Evolutionary conservation across 2,888 invertebrate species (phyloP), one percentile per base, ranked within the genome.

Genomic region (Synergus japonicus): DNA sequence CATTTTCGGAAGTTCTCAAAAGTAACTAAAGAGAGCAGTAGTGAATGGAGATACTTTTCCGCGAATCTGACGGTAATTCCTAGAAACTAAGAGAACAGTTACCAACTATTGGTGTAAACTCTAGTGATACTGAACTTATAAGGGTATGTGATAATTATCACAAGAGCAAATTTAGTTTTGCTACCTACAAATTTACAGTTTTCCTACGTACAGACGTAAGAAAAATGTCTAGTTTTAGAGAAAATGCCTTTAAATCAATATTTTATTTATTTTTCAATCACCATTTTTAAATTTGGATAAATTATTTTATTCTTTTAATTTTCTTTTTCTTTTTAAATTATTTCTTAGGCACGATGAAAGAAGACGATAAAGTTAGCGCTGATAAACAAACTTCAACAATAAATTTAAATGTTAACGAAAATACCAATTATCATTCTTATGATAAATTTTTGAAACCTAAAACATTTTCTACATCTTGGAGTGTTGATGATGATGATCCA

Each of bases 401-500:
- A 60, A 60, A n/a, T 60, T 60, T 22, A 1, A 60, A 60, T 60
- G 4, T 60, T 60, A 22, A 60, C 60, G 4, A 60, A 60, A 60
- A 22, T 60, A 22, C 9, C 9, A 49, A 49, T 13, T 1, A 12
- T 10, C 9, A 60, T 12, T 60, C 22, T 12, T 60, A 10, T 10
- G 10, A 0, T 12, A 12, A 60, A 10, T 22, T 22, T 1, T 22
- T 22, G 2, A 22, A 60, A 60, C 10, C 10, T 18, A 22, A 22
- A 0, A 12, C 3, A 60, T 18, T 22, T 60, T 60, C 12, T 22
- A 22, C 60, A 9, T 12, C 60, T 60, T 60, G 18, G 60, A 18
- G n/a, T 22, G 12, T 10, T 60, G 10, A 43, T 9, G 80, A 41
- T 9, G 80, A 87, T 15, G 86, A 88, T 43, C 85, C 85, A 7